These are phyloP conservation scores for Aphidoletes aphidimyza DNA, from an alignment of 2,888 invertebrate genomes.

Conservation along the genomic window DNA sequence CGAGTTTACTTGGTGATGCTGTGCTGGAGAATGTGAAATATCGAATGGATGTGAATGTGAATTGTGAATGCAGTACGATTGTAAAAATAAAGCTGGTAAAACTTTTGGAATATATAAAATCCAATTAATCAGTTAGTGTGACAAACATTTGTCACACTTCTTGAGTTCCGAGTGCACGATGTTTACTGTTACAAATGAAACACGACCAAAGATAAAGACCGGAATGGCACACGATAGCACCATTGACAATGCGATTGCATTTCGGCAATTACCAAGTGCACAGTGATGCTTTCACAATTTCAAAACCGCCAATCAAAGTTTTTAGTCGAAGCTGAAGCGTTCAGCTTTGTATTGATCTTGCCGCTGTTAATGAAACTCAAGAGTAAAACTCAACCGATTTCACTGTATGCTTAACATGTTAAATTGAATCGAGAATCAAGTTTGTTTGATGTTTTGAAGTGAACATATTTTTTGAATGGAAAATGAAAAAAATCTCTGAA, in stretches of 20 bases:
- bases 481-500: too few relatives aligned
- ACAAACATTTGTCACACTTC: conserved; percentile 14
- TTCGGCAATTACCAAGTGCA: not conserved
- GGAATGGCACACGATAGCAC: not conserved
- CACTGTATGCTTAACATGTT: too few relatives aligned
- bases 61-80: conserved; percentile 4
- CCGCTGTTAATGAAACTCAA: not conserved
- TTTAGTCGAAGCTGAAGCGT: too few relatives aligned
- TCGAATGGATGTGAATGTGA: not conserved
- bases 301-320: conserved; percentile 13
- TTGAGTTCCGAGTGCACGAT: not conserved
- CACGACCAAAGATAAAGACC: not conserved
- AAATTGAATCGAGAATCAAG: too few relatives aligned
- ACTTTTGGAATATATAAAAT: conserved; percentile 46
- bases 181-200: not conserved
- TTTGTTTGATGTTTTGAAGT: too few relatives aligned
- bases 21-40: not conserved
- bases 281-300: not conserved
- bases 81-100: not conserved
- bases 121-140: conserved; percentile 14
- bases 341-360: not conserved
- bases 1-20: not conserved
- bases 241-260: not conserved
- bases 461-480: too few relatives aligned
- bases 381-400: not conserved